Conservation (phyloP, 2,797 vertebrate genomes). For the Neosalanx taihuensis region DNA sequence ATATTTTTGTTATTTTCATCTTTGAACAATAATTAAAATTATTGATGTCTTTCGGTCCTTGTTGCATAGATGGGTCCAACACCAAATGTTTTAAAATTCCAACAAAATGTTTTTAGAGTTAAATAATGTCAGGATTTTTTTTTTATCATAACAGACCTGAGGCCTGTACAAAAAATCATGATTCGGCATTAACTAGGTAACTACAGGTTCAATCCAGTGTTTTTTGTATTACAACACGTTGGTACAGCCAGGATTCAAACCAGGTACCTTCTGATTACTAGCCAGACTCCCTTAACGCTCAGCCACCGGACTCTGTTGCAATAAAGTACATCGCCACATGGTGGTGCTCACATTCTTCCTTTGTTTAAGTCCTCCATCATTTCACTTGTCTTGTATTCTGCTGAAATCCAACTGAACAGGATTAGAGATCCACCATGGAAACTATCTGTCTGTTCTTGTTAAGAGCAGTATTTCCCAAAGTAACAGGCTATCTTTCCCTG, state of each 20-base stretch:
- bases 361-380: neutral
- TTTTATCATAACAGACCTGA: neutral
- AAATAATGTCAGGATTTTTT: neutral
- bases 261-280: too few relatives aligned
- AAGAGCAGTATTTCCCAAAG: slow-evolving; percentile 52
- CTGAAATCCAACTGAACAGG: neutral
- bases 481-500: slow-evolving; percentile 52
- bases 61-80: neutral
- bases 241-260: too few relatives aligned
- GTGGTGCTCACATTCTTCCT: slow-evolving; percentile 35
- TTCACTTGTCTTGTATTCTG: neutral
- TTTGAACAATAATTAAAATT: neutral
- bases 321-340: slow-evolving; percentile 39
- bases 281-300: too few relatives aligned
- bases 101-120: neutral
- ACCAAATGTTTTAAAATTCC: neutral
- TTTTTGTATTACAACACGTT: too few relatives aligned
- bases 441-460: slow-evolving; percentile 67
- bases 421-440: slow-evolving; percentile 61
- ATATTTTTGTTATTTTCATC: neutral
- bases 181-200: too few relatives aligned
- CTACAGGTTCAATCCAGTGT: too few relatives aligned
- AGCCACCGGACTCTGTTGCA: neutral
- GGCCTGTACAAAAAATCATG: too few relatives aligned
- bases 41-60: neutral